Evolutionary conservation across 2,888 invertebrate genomes (phyloP), one percentile per base, ranked within the genome.

Genomic region (Heteromurus nitidus): DNA sequence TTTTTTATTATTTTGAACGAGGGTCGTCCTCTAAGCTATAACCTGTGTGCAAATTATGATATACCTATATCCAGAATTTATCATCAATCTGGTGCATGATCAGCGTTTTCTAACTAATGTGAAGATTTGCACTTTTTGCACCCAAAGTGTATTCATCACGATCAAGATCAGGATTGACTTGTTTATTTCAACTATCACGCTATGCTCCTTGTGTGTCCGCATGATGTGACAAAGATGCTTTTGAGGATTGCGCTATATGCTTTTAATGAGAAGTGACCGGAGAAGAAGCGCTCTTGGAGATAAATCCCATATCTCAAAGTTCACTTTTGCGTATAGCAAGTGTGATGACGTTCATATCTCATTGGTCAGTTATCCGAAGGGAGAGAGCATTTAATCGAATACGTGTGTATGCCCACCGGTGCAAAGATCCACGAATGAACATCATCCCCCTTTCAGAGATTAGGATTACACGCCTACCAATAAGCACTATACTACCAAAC

Each of bases 61-160:
- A 36, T 36, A 36, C 7, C 36, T 36, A 13, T 9, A 50, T 50
- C 42, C 47, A 68, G 42, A 60, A 72, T 31, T 67, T 80, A 80
- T 80, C 80, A 72, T 58, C 65, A 72, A 67, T 55, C 80, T 30
- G 55, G 58, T 72, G 80, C 80, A 80, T 80, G 80, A 80, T 80
- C 80, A 72, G 26, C 53, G 16, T 47, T 3, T 22, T 16, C 22
- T 18, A 24, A 62, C 36, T 22, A 16, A 16, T n/a, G 42, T 69
- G 31, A 67, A n/a, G 65, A 50, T 76, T 77, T 69, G 69, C 60
- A 69, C 72, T 67, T 72, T 70, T 65, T 65, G 72, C 65, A 50
- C 72, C 44, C 64, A 72, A 72, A 36, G 22, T 36, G 3, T 26
- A 5, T 5, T 26, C 26, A 47, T 5, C 18, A 42, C 24, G 42